Base-by-base conservation (phyloP, 2,888 invertebrate species). In the Allophyes oxyacanthae region DNA sequence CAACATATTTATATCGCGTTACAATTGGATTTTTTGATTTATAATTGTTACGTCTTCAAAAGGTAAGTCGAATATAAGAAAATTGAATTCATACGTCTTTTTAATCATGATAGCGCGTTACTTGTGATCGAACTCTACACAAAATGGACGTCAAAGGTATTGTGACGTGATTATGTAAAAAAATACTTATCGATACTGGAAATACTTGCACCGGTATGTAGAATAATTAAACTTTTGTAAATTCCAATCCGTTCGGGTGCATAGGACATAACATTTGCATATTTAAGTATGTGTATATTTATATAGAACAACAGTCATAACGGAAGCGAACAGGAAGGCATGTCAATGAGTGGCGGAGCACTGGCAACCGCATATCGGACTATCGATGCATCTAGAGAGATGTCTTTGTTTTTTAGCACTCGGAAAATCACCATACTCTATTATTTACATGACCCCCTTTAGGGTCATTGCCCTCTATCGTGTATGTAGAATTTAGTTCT, bases 141-240 rank as follows among this genome's bases (percentile, higher is more conserved):
- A 93, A 92, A 91, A 92, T 93, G 92, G 92, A 92, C 92, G 92
- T 91, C 92, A 87, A 81, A 79, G 82, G 81, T 84, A 82, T 87
- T 87, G 89, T 91, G 89, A 88, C 89, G 87, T 90, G 92, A 91
- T 92, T 91, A 91, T 91, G 86, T 91, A 91, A 91, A 90, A n/a
- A 86, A 88, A 82, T 81, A 78, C 70, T 60, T 67, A 73, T 71
- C 72, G 74, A 53, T 64, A 57, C 48, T 59, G 59, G 51, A 56
- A 46, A 62, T 43, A 45, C 30, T 25, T 32, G 44, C 36, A 55
- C 46, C 62, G 52, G 63, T 62, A 59, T 44, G 55, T 58, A 51
- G 37, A 42, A 36, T 15, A 37, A 40, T 51, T 32, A 43, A 20
- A 28, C 10, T 42, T 30, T 1, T 43, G 15, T 43, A 41, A 3